Evolutionary conservation across 2,113 vertebrate species (phyloP), one percentile per base, ranked within the genome.

Genomic region (Porphyrio hochstetteri): DNA sequence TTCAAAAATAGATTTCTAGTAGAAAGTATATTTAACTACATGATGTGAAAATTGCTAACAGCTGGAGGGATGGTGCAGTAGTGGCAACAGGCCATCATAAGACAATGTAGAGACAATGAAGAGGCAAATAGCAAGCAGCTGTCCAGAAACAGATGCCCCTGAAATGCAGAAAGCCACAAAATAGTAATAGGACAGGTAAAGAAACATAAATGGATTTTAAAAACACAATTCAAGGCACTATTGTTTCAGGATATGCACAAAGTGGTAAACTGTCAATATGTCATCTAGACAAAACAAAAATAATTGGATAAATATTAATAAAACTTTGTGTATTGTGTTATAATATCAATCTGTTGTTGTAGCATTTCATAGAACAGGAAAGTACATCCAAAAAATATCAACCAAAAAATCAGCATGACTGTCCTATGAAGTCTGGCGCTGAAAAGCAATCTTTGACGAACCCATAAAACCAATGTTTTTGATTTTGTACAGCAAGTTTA

Each of bases 21-120:
- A 82, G 55, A 60, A 85, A 75, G n/a, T 29, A 38, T 44, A 77
- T 59, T 72, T 68, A 93, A 69, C 59, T 57, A 83, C 59, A 31
- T 83, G 68, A 88, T 67, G 28, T 85, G 88, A 88, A 92, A 96
- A 93, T 57, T 86, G 63, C 38, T 55, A 86, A 71, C 91, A 89
- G 65, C 76, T 74, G 71, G 64, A 82, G n/a, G 38, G 38, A 95
- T 82, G 82, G 63, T 82, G 56, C 40, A 77, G 31, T 21, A 71
- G 67, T 55, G 75, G 59, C 63, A 80, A 52, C 16, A 60, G 75
- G 70, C 61, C 85, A 55, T 60, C 55, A 16, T 25, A 46, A 72
- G 52, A 80, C 20, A 74, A 52, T 5, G 38, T 1, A 69, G 78
- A 91, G 71, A 64, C 61, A 76, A 46, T 4, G 13, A 48, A 81